Percentiles rank a stretch among this genome's conserved stretches.
phyloP scores from a whole-genome alignment of 2,113 vertebrate species.

The Fukomys damarensis region DNA sequence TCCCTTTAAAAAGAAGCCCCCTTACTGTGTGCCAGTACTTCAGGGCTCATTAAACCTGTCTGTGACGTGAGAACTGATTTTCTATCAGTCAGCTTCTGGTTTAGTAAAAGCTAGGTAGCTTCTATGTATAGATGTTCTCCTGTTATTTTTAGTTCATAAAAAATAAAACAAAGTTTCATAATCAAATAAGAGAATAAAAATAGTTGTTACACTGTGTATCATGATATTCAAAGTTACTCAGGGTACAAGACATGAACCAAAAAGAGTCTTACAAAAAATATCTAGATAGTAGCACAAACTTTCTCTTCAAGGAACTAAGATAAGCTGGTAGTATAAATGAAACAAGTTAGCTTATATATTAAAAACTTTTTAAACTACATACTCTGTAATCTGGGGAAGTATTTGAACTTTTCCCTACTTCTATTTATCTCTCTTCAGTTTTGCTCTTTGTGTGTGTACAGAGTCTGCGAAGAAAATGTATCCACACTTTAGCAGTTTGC shows the following conservation, averaged over 20 bases:
- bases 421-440: not conserved
- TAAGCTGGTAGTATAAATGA: not conserved
- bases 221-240: not conserved
- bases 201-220: not conserved
- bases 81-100: not conserved
- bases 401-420: not conserved
- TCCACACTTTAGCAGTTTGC: not conserved
- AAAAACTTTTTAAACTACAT: not conserved
- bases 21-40: not conserved
- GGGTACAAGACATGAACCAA: not conserved
- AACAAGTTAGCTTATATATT: not conserved
- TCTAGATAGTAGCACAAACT: not conserved
- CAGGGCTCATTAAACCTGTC: not conserved
- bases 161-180: not conserved
- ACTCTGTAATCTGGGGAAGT: not conserved
- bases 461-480: not conserved
- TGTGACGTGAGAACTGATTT: not conserved
- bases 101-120: not conserved
- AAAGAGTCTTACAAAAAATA: not conserved
- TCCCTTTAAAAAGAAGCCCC: conserved; percentile 23
- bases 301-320: not conserved
- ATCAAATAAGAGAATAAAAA: not conserved
- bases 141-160: not conserved
- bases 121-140: not conserved
- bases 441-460: not conserved